Evolutionary conservation across 2,797 vertebrate species (phyloP), one percentile per base, ranked within the genome.

Genomic region (Enteromius afrohamiltoni): DNA sequence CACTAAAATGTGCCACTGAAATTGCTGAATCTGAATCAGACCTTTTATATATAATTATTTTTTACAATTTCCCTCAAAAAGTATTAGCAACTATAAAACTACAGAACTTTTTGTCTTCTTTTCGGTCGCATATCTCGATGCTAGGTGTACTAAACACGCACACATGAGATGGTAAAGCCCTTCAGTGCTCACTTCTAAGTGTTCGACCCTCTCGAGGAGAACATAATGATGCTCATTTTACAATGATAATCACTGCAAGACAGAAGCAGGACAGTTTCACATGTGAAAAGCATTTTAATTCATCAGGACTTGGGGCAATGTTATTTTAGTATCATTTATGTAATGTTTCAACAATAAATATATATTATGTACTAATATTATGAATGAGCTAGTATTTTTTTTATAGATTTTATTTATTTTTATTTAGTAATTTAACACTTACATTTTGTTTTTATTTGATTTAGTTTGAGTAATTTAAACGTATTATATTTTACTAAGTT

Each of bases 191-290:
- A 1, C 49, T 77, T 77, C 49, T 55, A 75, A 9, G 73, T 40
- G 51, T 40, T n/a, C 29, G 0, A 31, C 47, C 34, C 31, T 23
- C 31, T 58, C 40, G 49, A 76, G 74, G 14, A 17, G 34, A 76
- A 60, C 21, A 40, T 76, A 76, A 60, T 77, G 13, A 77, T 40
- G 51, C 31, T 40, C 31, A 58, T 76, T 76, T 76, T 40, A 40
- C 21, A 58, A 58, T 76, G 26, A 76, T 55, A 40, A 76, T 77
- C 53, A 77, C 53, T 42, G 31, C 55, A 58, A 62, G 55, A 77
- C 55, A 29, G 74, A 26, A 77, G 53, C 34, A 77, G 45, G 53
- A 42, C n/a, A 23, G 13, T 10, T 60, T 16, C 60, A 62, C 21
- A 42, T 29, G 55, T 19, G n/a, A 26, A 77, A 14, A 40, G 53